Conservation (phyloP, 1,140 invertebrate species). For the Drosophila orosa region DNA sequence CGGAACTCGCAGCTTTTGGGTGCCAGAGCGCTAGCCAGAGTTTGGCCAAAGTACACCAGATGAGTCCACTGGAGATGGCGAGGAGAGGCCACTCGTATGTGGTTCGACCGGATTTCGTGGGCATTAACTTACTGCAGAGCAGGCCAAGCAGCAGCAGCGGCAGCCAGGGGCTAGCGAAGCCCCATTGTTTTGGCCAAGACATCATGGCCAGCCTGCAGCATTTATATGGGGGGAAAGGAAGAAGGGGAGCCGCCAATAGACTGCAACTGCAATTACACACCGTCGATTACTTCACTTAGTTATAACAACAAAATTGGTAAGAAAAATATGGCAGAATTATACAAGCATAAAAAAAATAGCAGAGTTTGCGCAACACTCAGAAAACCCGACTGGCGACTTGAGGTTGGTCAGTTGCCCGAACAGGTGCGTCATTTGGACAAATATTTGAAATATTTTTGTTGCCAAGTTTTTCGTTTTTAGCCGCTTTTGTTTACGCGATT, state of each 20-base stretch:
- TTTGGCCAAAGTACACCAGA: conserved; percentile 29
- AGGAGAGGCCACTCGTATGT: conserved; percentile 18
- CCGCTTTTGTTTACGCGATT: conserved; percentile 46
- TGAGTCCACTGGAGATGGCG: conserved; percentile 13
- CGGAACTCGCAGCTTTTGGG: conserved; percentile 11
- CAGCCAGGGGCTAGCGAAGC: conserved; percentile 60
- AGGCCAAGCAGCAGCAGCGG: conserved; percentile 57
- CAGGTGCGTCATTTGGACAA: conserved; percentile 59
- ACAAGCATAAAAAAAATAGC: conserved; percentile 1
- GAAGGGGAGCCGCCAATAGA: conserved; percentile 1
- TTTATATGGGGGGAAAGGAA: conserved; percentile 45
- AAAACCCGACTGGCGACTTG: conserved; percentile 27
- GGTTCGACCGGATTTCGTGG: conserved; percentile 46
- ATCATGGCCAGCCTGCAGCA: conserved; percentile 64
- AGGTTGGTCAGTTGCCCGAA: conserved; percentile 43
- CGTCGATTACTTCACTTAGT: conserved; percentile 55
- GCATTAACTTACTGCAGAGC: conserved; percentile 67
- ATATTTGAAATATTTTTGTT: conserved; percentile 68
- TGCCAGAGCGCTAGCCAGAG: conserved; percentile 24
- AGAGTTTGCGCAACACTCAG: conserved; percentile 49
- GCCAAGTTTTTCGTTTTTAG: conserved; percentile 40
- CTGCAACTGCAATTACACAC: conserved; percentile 48
- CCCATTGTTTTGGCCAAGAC: conserved; percentile 72
- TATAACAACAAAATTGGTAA: conserved; percentile 20
- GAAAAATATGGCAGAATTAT: conserved; percentile 40